A percentile compares a stretch with the other conserved stretches of the same genome.
These are phyloP conservation scores for Halocaridina rubra DNA, from an alignment of 2,888 invertebrate genomes.

Conservation along the genomic window DNA sequence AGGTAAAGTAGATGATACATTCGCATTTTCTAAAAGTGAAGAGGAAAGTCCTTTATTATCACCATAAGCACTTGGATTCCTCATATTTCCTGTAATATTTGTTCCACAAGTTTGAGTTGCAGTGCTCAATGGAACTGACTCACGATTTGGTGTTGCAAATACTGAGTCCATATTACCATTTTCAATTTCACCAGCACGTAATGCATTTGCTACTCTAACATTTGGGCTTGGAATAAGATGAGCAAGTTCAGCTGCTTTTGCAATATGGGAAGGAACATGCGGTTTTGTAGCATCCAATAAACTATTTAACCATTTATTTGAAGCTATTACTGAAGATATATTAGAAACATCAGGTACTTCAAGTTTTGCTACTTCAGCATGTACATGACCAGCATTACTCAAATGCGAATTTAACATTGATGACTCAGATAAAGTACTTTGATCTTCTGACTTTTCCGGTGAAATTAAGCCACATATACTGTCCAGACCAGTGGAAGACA, in stretches of 20 bases:
- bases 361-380: not conserved
- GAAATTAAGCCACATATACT: constrained; percentile 2
- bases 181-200: constrained; percentile 21
- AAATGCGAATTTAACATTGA: not conserved
- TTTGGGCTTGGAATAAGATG: constrained; percentile 36
- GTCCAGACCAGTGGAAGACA: not conserved
- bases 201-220: constrained; percentile 10
- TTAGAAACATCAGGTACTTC: not conserved
- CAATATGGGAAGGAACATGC: constrained; percentile 48
- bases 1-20: constrained; percentile 22
- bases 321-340: constrained; percentile 28
- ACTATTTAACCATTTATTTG: constrained; percentile 41
- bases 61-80: constrained; percentile 7
- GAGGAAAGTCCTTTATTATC: constrained; percentile 18
- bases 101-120: constrained; percentile 12
- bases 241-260: constrained; percentile 49
- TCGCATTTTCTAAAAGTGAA: constrained; percentile 15
- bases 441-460: not conserved
- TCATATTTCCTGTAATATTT: constrained; percentile 17
- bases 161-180: constrained; percentile 4
- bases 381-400: not conserved
- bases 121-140: constrained; percentile 17
- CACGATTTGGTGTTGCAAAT: constrained; percentile 16
- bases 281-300: constrained; percentile 36
- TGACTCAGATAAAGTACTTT: not conserved